Conservation (phyloP, 2,113 vertebrate species). For the Ciconia boyciana region DNA sequence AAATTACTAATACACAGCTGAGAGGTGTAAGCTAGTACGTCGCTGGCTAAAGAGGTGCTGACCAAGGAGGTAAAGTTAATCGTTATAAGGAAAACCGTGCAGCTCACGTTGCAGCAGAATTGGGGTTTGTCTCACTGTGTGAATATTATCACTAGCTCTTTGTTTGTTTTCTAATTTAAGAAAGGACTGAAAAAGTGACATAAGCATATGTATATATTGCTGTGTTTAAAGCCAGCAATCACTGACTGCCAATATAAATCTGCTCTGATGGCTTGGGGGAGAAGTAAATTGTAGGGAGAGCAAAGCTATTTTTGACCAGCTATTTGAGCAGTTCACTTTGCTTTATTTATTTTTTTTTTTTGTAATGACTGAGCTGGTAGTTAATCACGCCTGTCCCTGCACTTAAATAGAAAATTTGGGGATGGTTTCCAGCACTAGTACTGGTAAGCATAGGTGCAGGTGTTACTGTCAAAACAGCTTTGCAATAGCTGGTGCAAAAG, state of each 20-base stretch:
- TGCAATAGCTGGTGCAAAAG: neutral
- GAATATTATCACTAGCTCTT: neutral
- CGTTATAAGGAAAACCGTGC: neutral
- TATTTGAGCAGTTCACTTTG: neutral
- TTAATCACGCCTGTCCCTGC: neutral
- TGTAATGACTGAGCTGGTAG: neutral
- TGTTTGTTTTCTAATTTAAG: neutral
- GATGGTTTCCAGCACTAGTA: neutral
- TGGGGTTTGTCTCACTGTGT: neutral
- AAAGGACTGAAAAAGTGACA: neutral
- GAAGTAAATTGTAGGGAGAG: slow-evolving; percentile 1
- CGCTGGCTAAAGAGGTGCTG: neutral
- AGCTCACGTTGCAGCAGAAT: neutral
- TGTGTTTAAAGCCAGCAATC: neutral
- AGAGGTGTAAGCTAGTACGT: neutral
- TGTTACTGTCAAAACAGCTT: neutral
- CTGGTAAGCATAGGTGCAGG: neutral
- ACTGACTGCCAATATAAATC: neutral
- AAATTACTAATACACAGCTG: neutral
- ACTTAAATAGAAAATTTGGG: neutral
- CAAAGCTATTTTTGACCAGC: slow-evolving; percentile 41
- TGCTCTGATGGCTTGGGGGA: neutral
- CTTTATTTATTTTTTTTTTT: neutral
- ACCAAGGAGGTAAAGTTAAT: neutral
- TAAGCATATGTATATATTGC: neutral